Conservation (phyloP, 2,797 vertebrate genomes). For the Rhinophrynus dorsalis region DNA sequence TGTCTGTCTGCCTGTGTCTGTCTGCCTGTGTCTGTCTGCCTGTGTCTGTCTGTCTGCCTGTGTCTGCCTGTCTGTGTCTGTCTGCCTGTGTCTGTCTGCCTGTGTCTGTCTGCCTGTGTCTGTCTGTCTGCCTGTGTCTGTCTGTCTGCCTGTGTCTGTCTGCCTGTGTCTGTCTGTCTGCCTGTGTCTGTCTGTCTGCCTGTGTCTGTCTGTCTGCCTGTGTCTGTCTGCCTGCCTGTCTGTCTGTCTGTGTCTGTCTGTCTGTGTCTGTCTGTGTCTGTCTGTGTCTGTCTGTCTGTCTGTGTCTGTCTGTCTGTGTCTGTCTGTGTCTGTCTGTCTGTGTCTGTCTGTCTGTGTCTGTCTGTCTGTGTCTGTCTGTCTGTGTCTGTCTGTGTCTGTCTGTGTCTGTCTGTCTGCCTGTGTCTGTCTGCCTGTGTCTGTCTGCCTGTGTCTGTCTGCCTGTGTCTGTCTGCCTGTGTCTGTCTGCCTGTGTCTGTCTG, state of each 20-base stretch:
- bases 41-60: background rate
- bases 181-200: background rate
- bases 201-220: background rate
- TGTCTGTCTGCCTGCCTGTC: background rate
- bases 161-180: background rate
- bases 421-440: background rate
- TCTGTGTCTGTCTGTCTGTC: background rate
- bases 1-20: background rate
- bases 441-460: background rate
- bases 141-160: background rate
- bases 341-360: background rate
- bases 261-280: background rate
- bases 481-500: background rate
- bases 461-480: background rate
- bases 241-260: background rate
- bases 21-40: background rate
- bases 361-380: background rate
- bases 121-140: background rate
- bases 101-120: background rate
- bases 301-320: background rate
- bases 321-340: background rate
- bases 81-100: background rate
- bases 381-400: background rate
- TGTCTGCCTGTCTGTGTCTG: background rate
- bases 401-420: background rate